Base-by-base conservation (phyloP, 2,797 vertebrate genomes). In the Picus viridis region DNA sequence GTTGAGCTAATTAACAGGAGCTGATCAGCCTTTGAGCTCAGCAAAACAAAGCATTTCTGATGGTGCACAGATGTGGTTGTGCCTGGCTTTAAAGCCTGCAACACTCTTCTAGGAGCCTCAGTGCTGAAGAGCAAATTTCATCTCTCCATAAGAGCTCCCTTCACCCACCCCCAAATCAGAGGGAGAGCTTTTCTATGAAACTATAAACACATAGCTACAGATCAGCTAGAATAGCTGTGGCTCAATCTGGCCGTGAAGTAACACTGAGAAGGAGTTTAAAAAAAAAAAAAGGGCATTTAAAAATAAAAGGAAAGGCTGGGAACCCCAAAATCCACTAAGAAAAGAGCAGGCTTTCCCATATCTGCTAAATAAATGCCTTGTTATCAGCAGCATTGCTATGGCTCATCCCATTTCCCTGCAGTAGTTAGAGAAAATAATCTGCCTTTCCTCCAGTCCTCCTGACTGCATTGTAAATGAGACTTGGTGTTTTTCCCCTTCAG, bases 401-500 rank as follows among this genome's bases (percentile, higher is more conserved):
- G 58, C 45, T 80, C 3, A 2, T 83, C 34, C 69, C 5, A 41
- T 75, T 95, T 92, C 36, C 36, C 45, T 67, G 32, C 63, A 65
- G 47, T 23, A 76, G 23, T 64, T 90, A 63, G 56, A 88, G 30
- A 63, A 76, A 90, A 54, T 79, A 86, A 63, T 32, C 27, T 76
- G 3, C 30, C 19, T 90, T 86, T 85, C 57, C 81, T 65, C 32
- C 26, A 20, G 61, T 72, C 59, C 47, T 89, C 23, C 73, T 91
- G 56, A 23, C 81, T 91, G 75, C 54, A 58, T 73, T 91, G 91
- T 88, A 95, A 95, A 94, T 62, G 61, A 93, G 49, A 74, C 32
- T n/a, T 76, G 69, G 45, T 59, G 15, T 83, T 96, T 90, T 82
- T 51, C 76, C 63, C 63, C 53, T 85, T 81, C 39, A 79, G 74